Base-by-base conservation (phyloP, 1,140 invertebrate species). In the Dreissena polymorpha region DNA sequence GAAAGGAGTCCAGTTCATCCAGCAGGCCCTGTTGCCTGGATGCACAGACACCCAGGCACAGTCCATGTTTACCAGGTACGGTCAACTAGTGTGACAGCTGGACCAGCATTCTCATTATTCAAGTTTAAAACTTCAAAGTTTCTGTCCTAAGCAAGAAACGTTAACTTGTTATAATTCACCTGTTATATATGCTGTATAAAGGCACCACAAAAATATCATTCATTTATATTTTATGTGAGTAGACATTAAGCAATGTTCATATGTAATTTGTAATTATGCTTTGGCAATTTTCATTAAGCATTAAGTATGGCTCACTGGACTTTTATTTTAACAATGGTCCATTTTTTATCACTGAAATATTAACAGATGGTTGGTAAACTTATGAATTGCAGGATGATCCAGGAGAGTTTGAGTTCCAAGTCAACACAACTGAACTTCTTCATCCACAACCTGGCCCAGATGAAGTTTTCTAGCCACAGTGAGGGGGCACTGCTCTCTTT, bases 381-480 rank as follows among this genome's bases (percentile, higher is more conserved):
- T 39, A 39, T 39, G 2, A 8, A 8, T 71, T 83, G 13, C 85
- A 93, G 92, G 77, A 91, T 93, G 91, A 92, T 93, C 21, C 89
- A 93, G 71, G 93, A 94, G 25, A 93, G 93, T 84, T 80, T 94
- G 57, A 92, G 92, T 79, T 94, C 93, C 25, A 96, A 97, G 94
- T 99, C 98, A 86, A 98, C 97, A 0, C 97, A 98, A 84, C 97
- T 99, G 86, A 99, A 99, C 93, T 99, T 99, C 93, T 99, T 99
- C 92, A 93, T 99, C 29, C 98, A 99, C 92, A 99, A 99, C 93
- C 93, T 99, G 86, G 98, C 97, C 3, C 99, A 99, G 91, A 93
- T 99, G 79, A 95, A 97, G 83, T 98, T 98, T 86, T 96, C 96
- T 53, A 96, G 96, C 76, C 96, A 97, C 88, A 92, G 92, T 82